Conservation (phyloP, 2,797 vertebrate genomes). For the Brachyalestes nurse region DNA sequence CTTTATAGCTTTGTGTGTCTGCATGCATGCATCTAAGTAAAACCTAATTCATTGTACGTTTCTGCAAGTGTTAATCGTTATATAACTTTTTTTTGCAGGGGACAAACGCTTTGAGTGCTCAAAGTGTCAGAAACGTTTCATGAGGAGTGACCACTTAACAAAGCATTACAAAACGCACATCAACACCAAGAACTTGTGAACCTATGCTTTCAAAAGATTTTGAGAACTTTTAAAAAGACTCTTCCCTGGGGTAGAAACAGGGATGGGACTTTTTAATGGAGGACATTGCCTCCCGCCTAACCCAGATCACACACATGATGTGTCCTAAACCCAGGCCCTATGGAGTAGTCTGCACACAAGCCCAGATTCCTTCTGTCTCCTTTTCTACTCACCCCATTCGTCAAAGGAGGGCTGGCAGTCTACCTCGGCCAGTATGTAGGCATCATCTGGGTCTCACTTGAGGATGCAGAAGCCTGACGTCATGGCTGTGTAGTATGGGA, state of each 20-base stretch:
- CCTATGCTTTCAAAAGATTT: slow-evolving; percentile 16
- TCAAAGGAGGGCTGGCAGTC: slow-evolving; percentile 37
- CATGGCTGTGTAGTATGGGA: slow-evolving; percentile 3
- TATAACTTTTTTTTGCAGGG: slow-evolving; percentile 74
- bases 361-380: slow-evolving; percentile 23
- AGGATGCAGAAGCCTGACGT: slow-evolving; percentile 8
- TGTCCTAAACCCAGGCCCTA: slow-evolving; percentile 34
- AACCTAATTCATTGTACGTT: too few relatives aligned
- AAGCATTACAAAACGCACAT: slow-evolving; percentile 99
- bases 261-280: slow-evolving; percentile 37
- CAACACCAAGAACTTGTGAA: slow-evolving; percentile 96
- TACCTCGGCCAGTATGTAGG: slow-evolving; percentile 4
- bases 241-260: slow-evolving; percentile 42
- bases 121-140: slow-evolving; percentile 99
- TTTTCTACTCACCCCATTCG: slow-evolving; percentile 21
- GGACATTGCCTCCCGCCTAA: neutral
- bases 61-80: neutral
- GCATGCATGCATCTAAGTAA: too few relatives aligned
- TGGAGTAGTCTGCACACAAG: slow-evolving; percentile 15
- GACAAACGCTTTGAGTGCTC: slow-evolving; percentile 97
- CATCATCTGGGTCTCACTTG: slow-evolving; percentile 3
- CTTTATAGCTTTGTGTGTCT: too few relatives aligned
- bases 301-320: neutral
- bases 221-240: slow-evolving; percentile 48
- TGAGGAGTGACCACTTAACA: slow-evolving; percentile 96